These are phyloP conservation scores for Nymphalis c-album DNA, from an alignment of 2,888 invertebrate genomes.

Conservation along the genomic window DNA sequence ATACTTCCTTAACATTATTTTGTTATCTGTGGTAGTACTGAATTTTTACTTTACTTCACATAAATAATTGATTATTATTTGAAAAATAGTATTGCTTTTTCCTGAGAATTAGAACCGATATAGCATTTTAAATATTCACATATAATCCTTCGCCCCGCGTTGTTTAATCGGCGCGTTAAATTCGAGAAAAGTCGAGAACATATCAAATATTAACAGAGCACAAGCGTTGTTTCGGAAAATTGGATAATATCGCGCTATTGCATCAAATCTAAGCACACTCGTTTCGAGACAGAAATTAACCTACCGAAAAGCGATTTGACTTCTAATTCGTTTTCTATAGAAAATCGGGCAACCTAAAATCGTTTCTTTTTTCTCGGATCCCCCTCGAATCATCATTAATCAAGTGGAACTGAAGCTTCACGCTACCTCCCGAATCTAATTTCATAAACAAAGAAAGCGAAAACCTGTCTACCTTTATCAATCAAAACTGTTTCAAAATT, in stretches of 20 bases:
- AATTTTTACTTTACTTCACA: neutral
- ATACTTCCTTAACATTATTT: too few species aligned
- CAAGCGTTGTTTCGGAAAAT: constrained; percentile 76
- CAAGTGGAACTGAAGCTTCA: constrained; percentile 75
- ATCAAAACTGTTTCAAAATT: constrained; percentile 81
- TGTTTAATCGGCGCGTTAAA: constrained; percentile 80
- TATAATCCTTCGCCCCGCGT: constrained; percentile 74
- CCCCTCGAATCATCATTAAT: constrained; percentile 74
- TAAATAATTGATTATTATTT: neutral
- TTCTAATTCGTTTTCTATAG: constrained; percentile 56
- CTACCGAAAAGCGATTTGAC: constrained; percentile 40
- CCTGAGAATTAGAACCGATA: constrained; percentile 73
- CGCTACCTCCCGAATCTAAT: constrained; percentile 76
- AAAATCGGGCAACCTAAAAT: constrained; percentile 63
- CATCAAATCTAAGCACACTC: constrained; percentile 68
- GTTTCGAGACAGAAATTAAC: constrained; percentile 52
- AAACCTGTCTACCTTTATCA: constrained; percentile 81
- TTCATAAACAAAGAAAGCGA: constrained; percentile 79
- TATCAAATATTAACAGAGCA: constrained; percentile 76
- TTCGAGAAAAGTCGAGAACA: constrained; percentile 80
- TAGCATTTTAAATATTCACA: constrained; percentile 79
- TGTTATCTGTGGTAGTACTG: too few species aligned
- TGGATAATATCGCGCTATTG: constrained; percentile 72
- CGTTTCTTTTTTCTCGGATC: constrained; percentile 62
- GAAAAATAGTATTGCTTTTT: constrained; percentile 43